Evolutionary conservation across 2,113 vertebrate genomes (phyloP).

Genomic region (Lethenteron reissneri): DNA sequence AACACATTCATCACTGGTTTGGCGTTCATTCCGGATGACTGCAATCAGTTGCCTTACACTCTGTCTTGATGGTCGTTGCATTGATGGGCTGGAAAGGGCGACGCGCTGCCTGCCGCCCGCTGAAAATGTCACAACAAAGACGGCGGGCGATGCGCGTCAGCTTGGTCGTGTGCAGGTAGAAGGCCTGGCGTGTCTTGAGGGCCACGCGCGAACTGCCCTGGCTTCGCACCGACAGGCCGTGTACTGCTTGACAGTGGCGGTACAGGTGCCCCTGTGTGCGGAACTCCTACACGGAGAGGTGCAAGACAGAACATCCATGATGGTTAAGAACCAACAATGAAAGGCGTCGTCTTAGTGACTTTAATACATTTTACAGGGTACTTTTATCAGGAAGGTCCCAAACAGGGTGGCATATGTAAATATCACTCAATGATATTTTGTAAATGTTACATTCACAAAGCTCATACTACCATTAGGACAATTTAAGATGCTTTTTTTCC

Average conservation of each 20-base stretch:
- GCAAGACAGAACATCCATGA: too few relatives aligned
- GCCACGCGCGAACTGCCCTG: constrained; percentile 5
- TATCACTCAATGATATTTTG: too few relatives aligned
- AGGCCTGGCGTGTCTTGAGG: constrained; percentile 12
- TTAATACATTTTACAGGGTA: too few relatives aligned
- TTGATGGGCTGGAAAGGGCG: constrained; percentile 11
- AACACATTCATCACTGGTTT: too few relatives aligned
- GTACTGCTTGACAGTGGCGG: constrained; percentile 4
- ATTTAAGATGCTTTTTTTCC: too few relatives aligned
- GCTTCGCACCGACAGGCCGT: constrained; percentile 1
- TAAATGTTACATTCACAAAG: too few relatives aligned
- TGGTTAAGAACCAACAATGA: too few relatives aligned
- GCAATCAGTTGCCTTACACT: constrained; percentile 8
- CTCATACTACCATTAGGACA: too few relatives aligned
- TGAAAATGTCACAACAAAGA: constrained; percentile 9
- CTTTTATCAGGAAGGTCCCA: too few relatives aligned
- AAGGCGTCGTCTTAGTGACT: too few relatives aligned
- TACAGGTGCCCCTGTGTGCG: constrained; percentile 4
- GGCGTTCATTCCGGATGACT: too few relatives aligned
- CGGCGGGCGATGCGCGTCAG: constrained; percentile 11
- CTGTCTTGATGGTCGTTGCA: constrained; percentile 11
- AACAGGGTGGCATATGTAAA: too few relatives aligned
- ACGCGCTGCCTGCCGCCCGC: constrained; percentile 9
- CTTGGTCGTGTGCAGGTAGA: constrained; percentile 12
- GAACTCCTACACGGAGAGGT: not conserved